These are phyloP conservation scores for Corynorhinus townsendii DNA, from an alignment of 2,113 vertebrate species.

Conservation along the genomic window DNA sequence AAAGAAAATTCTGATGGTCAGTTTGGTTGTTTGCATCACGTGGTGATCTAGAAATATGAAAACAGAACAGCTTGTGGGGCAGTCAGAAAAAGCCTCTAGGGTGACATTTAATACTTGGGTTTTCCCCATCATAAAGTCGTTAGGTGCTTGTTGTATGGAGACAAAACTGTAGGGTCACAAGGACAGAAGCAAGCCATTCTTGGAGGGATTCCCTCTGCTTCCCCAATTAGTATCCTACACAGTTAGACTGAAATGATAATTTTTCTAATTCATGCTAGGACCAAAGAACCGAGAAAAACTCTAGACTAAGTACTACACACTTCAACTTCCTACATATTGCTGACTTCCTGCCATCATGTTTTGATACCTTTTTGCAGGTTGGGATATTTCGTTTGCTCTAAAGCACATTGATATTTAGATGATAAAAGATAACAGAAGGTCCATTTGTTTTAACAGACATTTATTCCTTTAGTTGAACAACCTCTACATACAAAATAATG, in stretches of 20 bases:
- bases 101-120: background rate
- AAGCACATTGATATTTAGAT: background rate
- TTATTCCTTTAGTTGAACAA: constrained; percentile 64
- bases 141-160: background rate
- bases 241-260: background rate
- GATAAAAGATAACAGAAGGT: constrained; percentile 38
- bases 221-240: background rate
- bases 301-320: background rate
- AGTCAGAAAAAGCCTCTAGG: background rate
- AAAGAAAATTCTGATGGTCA: background rate
- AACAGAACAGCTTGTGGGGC: background rate
- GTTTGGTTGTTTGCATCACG: background rate
- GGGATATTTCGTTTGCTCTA: background rate
- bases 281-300: background rate
- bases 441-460: constrained; percentile 45
- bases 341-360: background rate
- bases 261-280: background rate
- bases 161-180: background rate
- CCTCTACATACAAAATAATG: constrained; percentile 39
- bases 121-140: background rate
- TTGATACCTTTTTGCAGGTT: background rate
- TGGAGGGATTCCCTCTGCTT: background rate
- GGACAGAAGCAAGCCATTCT: background rate
- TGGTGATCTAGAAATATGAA: background rate
- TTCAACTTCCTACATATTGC: background rate